Evolutionary conservation across 2,113 vertebrate genomes (phyloP).

Genomic region (Accipiter virgatus): DNA sequence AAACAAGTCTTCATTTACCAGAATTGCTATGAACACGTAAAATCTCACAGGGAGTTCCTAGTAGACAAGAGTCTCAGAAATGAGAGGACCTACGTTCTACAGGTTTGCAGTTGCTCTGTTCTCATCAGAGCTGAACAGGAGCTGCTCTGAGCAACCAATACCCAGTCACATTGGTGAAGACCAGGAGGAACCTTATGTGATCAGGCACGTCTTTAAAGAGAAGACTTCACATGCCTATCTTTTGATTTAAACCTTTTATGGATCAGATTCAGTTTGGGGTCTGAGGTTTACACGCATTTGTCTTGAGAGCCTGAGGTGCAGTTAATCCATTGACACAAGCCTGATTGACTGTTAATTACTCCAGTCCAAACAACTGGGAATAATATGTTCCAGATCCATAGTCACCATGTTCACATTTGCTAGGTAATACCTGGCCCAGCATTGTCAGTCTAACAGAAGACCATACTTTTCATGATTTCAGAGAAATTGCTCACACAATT

Average conservation of each 20-base stretch:
- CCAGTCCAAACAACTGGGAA: background rate
- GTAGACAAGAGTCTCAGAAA: background rate
- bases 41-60: background rate
- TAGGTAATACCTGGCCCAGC: background rate
- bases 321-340: background rate
- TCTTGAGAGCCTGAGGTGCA: background rate
- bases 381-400: background rate
- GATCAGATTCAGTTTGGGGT: background rate
- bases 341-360: background rate
- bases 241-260: background rate
- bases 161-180: background rate
- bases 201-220: background rate
- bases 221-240: background rate
- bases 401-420: background rate
- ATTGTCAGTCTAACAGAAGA: background rate
- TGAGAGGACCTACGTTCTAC: background rate
- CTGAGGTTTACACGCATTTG: background rate
- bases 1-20: background rate
- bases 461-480: background rate
- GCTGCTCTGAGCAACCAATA: background rate
- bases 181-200: fast-evolving
- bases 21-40: background rate
- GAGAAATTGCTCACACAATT: background rate
- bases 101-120: background rate
- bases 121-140: background rate